Evolutionary conservation across 2,888 invertebrate species (phyloP).

Genomic region (Cecidostiba fungosa): DNA sequence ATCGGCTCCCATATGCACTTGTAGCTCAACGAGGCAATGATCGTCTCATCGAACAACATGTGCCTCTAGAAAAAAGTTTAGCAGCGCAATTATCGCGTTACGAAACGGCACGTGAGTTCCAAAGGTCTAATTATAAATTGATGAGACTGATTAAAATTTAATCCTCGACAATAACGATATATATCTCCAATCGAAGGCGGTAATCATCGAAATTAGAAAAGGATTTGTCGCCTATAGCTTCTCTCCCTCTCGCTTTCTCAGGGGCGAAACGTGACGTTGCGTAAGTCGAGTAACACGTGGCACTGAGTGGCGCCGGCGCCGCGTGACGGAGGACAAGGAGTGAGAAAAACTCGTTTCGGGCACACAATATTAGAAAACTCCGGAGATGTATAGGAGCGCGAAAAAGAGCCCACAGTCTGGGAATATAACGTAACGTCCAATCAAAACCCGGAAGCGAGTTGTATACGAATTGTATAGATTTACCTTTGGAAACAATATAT

Average conservation of each 20-base stretch:
- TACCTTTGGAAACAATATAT: not conserved
- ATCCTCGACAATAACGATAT: not conserved
- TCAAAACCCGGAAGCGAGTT: not conserved
- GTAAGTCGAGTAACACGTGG: slow-evolving; percentile 69
- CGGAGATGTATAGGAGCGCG: slow-evolving; percentile 29
- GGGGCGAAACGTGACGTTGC: slow-evolving; percentile 61
- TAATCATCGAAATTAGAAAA: slow-evolving; percentile 40
- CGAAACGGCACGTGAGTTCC: too few species aligned
- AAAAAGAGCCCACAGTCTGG: not conserved
- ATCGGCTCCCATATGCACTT: too few species aligned
- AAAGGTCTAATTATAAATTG: too few species aligned
- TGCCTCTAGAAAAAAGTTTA: too few species aligned
- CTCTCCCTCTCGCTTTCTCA: not conserved
- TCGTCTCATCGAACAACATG: too few species aligned
- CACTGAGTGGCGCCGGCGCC: slow-evolving; percentile 44
- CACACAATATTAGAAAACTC: slow-evolving; percentile 62
- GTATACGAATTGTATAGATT: not conserved
- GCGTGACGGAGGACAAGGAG: slow-evolving; percentile 36
- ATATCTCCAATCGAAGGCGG: not conserved
- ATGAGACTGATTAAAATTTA: too few species aligned
- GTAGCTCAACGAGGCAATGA: too few species aligned
- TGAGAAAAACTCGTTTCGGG: slow-evolving; percentile 46
- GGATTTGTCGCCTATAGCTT: not conserved
- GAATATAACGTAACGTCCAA: slow-evolving; percentile 33
- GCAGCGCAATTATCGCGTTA: too few species aligned